A percentile compares a stretch with the other conserved stretches of the same genome.
Conservation (phyloP, 1,140 invertebrate species). For the Arctopsyche grandis region DNA sequence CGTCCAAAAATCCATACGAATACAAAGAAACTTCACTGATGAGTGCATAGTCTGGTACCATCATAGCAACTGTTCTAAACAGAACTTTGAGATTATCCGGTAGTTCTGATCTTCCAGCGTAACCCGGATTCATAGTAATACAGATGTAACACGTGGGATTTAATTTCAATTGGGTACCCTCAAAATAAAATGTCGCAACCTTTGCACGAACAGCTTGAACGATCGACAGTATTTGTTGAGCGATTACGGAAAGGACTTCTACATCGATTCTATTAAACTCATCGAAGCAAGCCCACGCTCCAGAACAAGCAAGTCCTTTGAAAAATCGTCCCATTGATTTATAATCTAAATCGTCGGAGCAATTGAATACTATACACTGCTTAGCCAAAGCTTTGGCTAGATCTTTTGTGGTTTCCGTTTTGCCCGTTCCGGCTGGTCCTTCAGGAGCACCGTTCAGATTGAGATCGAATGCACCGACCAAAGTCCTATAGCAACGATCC, state of each 20-base stretch:
- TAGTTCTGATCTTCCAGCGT: conserved; percentile 86
- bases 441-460: conserved; percentile 87
- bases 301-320: conserved; percentile 84
- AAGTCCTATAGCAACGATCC: conserved; percentile 86
- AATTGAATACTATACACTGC: conserved; percentile 92
- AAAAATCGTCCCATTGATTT: conserved; percentile 94
- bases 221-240: conserved; percentile 84
- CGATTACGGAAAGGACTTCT: conserved; percentile 90
- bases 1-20: conserved; percentile 91
- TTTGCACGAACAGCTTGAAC: conserved; percentile 81
- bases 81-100: conserved; percentile 87
- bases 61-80: conserved; percentile 91
- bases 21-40: conserved; percentile 94
- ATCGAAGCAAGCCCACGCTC: conserved; percentile 93
- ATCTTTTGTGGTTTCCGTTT: conserved; percentile 95
- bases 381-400: conserved; percentile 87
- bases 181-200: conserved; percentile 81
- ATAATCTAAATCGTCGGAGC: conserved; percentile 91
- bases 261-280: conserved; percentile 93
- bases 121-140: conserved; percentile 92
- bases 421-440: conserved; percentile 92
- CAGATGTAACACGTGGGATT: conserved; percentile 88
- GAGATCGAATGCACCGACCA: conserved; percentile 88
- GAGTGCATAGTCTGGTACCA: conserved; percentile 91
- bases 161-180: conserved; percentile 88